Conservation (phyloP, 2,113 vertebrate genomes). For the Microcebus ravelobensis region DNA sequence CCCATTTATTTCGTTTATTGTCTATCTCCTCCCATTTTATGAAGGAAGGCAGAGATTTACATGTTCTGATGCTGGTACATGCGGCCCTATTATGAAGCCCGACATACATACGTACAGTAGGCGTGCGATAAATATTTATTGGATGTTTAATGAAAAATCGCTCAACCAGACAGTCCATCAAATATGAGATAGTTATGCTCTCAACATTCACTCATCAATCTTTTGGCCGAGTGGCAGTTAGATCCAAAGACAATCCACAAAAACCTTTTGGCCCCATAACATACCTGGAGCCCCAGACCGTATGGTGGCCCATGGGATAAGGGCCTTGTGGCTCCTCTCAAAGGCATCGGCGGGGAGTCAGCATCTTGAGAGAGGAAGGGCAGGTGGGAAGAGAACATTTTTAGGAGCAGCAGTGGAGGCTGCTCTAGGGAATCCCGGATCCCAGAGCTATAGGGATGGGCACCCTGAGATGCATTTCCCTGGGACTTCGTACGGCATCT, state of each 20-base stretch:
- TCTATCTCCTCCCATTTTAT: neutral
- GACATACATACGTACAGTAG: neutral
- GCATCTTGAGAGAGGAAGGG: neutral
- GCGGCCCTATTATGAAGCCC: neutral
- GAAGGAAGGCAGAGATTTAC: neutral
- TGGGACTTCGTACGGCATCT: neutral
- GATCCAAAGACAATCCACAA: neutral
- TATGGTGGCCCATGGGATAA: neutral
- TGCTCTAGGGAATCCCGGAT: neutral
- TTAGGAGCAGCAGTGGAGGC: neutral
- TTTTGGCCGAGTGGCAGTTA: neutral
- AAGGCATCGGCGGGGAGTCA: neutral
- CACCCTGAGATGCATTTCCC: neutral
- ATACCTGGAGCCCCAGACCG: neutral
- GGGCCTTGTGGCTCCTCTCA: neutral
- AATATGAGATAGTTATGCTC: neutral
- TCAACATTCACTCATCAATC: neutral
- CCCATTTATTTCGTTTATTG: neutral
- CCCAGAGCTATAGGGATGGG: rapidly evolving
- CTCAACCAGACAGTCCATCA: neutral
- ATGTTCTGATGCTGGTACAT: neutral
- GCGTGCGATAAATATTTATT: neutral
- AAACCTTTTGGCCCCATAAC: neutral
- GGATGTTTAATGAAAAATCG: neutral
- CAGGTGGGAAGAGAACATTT: neutral